phyloP scores from a whole-genome alignment of 2,113 vertebrate species.

The Psittacula cyanocephala region DNA sequence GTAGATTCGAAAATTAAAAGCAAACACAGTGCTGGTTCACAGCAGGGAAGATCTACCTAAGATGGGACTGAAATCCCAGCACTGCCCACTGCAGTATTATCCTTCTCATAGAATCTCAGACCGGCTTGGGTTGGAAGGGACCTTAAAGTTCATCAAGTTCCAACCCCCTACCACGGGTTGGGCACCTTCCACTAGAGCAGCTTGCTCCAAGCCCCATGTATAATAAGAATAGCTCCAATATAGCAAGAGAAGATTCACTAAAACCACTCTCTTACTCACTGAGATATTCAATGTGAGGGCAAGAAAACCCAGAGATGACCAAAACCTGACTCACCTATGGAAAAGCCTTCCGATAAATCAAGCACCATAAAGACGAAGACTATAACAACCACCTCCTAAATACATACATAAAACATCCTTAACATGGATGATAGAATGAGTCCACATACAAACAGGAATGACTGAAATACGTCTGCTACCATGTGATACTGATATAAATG shows the following conservation, averaged over 20 bases:
- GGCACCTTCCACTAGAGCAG: background rate
- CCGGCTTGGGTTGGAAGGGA: background rate
- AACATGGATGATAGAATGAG: fast-evolving
- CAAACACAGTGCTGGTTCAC: background rate
- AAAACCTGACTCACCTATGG: background rate
- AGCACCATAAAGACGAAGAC: background rate
- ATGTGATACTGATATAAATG: background rate
- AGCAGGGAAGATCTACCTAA: background rate
- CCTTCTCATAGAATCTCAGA: background rate
- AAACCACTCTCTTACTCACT: background rate
- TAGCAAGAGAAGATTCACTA: background rate
- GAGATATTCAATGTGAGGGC: fast-evolving
- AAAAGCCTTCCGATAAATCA: background rate
- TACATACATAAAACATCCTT: fast-evolving
- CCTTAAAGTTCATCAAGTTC: background rate
- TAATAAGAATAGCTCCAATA: no score
- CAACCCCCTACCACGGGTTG: background rate
- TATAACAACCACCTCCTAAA: background rate
- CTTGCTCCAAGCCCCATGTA: background rate
- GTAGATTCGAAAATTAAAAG: background rate
- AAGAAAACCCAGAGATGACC: background rate
- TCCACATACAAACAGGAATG: background rate
- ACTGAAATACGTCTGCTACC: background rate
- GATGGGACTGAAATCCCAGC: background rate
- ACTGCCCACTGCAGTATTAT: fast-evolving